A percentile compares a stretch with the other conserved stretches of the same genome.
phyloP scores from a whole-genome alignment of 2,113 vertebrate genomes.

The Struthio camelus region DNA sequence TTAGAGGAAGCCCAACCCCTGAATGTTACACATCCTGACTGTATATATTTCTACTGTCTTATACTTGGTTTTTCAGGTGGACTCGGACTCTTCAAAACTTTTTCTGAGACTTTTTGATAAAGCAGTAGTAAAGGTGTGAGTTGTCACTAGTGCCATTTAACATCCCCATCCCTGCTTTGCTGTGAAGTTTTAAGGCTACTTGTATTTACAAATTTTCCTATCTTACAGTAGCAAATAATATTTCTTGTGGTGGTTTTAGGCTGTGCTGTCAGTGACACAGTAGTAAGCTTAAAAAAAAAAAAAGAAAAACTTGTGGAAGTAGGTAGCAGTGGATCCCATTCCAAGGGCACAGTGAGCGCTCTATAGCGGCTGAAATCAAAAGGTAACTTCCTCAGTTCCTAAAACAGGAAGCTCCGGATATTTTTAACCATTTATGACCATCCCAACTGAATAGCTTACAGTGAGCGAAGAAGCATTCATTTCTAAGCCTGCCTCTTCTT shows the following conservation, averaged over 20 bases:
- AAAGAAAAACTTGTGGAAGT: neutral
- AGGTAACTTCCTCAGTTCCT: neutral
- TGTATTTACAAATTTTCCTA: neutral
- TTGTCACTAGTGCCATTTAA: rapidly evolving
- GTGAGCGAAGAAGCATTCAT: neutral
- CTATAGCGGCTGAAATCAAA: neutral
- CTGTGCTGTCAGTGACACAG: neutral
- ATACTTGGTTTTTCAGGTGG: neutral
- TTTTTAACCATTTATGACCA: neutral
- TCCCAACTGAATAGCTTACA: neutral
- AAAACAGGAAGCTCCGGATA: neutral
- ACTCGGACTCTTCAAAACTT: neutral
- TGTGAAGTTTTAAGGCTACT: neutral
- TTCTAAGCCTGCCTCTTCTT: neutral
- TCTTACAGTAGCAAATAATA: rapidly evolving
- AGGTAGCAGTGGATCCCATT: neutral
- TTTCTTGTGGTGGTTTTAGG: neutral
- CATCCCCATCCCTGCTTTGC: neutral
- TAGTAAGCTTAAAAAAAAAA: neutral
- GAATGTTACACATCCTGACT: rapidly evolving
- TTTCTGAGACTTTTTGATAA: neutral
- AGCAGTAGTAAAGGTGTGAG: neutral
- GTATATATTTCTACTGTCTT: rapidly evolving
- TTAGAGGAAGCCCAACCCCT: neutral
- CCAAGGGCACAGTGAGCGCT: neutral